A percentile compares a stretch with the other conserved stretches of the same genome.
These are phyloP conservation scores for Ammospiza nelsoni DNA, from an alignment of 2,113 vertebrate genomes.

Conservation along the genomic window DNA sequence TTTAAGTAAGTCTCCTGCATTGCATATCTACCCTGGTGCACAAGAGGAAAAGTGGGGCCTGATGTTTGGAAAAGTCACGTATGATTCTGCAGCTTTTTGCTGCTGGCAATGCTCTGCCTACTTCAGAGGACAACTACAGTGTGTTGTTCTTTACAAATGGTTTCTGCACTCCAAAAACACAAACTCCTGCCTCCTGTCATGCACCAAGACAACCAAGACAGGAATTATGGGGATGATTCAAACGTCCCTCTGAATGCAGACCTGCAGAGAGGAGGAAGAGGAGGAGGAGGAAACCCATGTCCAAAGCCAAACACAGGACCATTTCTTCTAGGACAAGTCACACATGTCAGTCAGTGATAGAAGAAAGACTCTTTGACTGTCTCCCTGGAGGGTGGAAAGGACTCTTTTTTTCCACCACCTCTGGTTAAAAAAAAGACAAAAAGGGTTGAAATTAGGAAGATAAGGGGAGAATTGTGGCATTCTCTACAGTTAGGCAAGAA, in stretches of 20 bases:
- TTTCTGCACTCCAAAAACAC: neutral
- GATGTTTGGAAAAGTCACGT: neutral
- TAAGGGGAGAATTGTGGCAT: neutral
- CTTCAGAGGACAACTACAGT: accelerated
- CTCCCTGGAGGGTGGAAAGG: neutral
- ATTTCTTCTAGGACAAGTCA: neutral
- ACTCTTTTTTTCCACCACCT: neutral
- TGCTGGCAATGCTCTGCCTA: neutral
- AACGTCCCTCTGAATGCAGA: neutral
- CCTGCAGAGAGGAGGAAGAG: neutral
- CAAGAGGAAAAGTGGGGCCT: neutral
- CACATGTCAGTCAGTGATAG: accelerated
- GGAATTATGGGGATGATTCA: neutral
- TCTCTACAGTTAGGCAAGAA: neutral
- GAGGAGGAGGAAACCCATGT: neutral
- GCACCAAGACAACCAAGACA: neutral
- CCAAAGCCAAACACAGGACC: neutral
- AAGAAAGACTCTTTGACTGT: neutral
- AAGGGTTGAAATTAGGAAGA: neutral
- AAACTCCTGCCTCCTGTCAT: neutral
- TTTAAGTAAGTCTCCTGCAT: neutral
- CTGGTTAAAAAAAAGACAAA: neutral
- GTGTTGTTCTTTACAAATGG: neutral
- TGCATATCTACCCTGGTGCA: neutral
- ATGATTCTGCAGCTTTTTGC: neutral